Percentiles rank a stretch among this genome's conserved stretches.
phyloP scores from a whole-genome alignment of 2,113 vertebrate species.

The Hypocryptadius cinnamomeus region DNA sequence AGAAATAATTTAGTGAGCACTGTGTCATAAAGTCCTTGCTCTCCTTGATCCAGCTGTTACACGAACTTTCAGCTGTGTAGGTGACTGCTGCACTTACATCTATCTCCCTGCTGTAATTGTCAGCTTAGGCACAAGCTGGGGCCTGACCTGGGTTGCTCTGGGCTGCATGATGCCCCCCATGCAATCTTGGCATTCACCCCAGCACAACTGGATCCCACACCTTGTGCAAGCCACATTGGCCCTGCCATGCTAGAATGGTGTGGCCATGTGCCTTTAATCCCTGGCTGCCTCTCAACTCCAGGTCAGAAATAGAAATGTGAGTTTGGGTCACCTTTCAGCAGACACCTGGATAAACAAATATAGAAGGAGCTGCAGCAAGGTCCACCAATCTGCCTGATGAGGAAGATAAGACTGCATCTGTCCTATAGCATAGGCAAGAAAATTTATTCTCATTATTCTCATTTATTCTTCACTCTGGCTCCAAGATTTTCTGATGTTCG shows the following conservation, averaged over 20 bases:
- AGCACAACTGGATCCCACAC: fast-evolving
- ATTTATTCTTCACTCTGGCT: not conserved
- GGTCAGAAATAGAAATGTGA: not conserved
- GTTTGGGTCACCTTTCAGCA: not conserved
- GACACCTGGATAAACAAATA: not conserved
- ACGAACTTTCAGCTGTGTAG: not conserved
- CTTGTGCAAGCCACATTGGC: fast-evolving
- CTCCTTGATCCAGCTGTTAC: not conserved
- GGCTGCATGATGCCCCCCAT: fast-evolving
- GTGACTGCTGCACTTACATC: not conserved
- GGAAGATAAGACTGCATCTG: not conserved
- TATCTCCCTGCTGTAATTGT: fast-evolving
- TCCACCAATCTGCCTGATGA: not conserved
- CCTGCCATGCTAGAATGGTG: too few species aligned
- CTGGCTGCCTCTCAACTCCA: not conserved
- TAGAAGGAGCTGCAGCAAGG: not conserved
- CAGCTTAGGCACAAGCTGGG: not conserved
- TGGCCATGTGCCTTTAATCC: not conserved
- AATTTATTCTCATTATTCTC: not conserved
- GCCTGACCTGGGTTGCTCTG: fast-evolving
- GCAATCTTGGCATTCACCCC: not conserved
- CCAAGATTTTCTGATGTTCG: not conserved
- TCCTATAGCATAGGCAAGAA: not conserved
- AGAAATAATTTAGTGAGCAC: not conserved
- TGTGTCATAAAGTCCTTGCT: not conserved